Percentiles rank a stretch among this genome's conserved stretches.
These are phyloP conservation scores for Sander lucioperca DNA, from an alignment of 2,113 vertebrate genomes.

Conservation along the genomic window DNA sequence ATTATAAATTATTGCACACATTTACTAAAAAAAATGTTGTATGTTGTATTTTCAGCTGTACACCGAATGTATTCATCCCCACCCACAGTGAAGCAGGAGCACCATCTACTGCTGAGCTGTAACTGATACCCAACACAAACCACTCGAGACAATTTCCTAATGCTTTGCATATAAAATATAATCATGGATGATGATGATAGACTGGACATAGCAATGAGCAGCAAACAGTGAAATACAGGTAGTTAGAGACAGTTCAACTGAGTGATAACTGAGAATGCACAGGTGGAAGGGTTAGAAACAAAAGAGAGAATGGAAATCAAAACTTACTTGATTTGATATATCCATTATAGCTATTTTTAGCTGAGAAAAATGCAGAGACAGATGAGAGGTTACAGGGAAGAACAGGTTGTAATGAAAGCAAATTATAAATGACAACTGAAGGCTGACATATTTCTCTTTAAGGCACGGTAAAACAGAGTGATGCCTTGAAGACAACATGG, in stretches of 20 bases:
- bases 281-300: constrained; percentile 48
- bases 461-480: constrained; percentile 43
- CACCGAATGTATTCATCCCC: constrained; percentile 8
- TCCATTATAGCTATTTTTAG: constrained; percentile 90
- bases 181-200: constrained; percentile 59
- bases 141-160: constrained; percentile 18
- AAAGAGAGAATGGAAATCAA: constrained; percentile 58
- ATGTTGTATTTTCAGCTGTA: constrained; percentile 6
- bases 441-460: constrained; percentile 48
- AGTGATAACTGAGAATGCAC: constrained; percentile 36
- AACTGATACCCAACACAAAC: constrained; percentile 33
- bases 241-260: constrained; percentile 50
- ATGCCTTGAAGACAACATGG: constrained; percentile 50
- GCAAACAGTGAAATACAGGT: constrained; percentile 48
- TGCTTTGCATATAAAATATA: constrained; percentile 29
- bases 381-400: constrained; percentile 75
- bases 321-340: constrained; percentile 90
- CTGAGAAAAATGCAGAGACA: constrained; percentile 84
- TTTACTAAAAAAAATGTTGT: constrained; percentile 5
- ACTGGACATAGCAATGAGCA: constrained; percentile 41
- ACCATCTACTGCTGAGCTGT: constrained; percentile 75
- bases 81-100: constrained; percentile 67
- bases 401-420: constrained; percentile 65
- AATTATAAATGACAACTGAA: constrained; percentile 69
- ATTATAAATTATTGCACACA: not conserved